Evolutionary conservation across 1,140 invertebrate species (phyloP), one percentile per base, ranked within the genome.

Genomic region (Mactra quadrangularis): DNA sequence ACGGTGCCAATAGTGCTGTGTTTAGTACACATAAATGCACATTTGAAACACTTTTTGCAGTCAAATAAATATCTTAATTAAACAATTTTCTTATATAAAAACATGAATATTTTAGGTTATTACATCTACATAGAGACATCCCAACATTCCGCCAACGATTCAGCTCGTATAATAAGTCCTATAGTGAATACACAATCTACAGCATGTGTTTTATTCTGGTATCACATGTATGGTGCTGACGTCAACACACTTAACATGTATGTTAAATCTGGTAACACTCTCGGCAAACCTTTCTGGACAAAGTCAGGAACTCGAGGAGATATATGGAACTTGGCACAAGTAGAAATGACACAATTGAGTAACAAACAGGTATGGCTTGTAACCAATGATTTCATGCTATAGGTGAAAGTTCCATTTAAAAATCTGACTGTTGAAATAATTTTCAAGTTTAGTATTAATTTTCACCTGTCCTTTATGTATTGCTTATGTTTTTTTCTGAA

Each of bases 201-300:
- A 11, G 59, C 87, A n/a, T 92, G 91, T 86, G 79, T 92, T 6
- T 83, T 84, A 3, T 96, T 97, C 91, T 97, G 95, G 94, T 95
- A 94, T 87, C 96, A 97, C 87, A 97, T 97, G 96, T 96, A 94
- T 87, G 96, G 96, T 11, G 53, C 45, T 11, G 75, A 90, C n/a
- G 84, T 91, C 31, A 90, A 87, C 31, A 41, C 22, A 27, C 86
- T 93, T 3, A 88, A 89, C 62, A 74, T 92, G 33, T 90, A 89
- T 62, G 60, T 87, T 7, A 86, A 85, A 55, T 64, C 60, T 25
- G 83, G 74, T n/a, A 33, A 72, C 13, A 57, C 7, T 50, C 70
- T 81, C 1, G 68, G 79, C n/a, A 29, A 47, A 9, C 75, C 82
- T 7, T 50, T 86, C 38, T 93, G 89, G 88, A 74, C 77, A 47